Percentiles rank a stretch among this genome's conserved stretches.
phyloP scores from a whole-genome alignment of 2,113 vertebrate species.

The Sula dactylatra region DNA sequence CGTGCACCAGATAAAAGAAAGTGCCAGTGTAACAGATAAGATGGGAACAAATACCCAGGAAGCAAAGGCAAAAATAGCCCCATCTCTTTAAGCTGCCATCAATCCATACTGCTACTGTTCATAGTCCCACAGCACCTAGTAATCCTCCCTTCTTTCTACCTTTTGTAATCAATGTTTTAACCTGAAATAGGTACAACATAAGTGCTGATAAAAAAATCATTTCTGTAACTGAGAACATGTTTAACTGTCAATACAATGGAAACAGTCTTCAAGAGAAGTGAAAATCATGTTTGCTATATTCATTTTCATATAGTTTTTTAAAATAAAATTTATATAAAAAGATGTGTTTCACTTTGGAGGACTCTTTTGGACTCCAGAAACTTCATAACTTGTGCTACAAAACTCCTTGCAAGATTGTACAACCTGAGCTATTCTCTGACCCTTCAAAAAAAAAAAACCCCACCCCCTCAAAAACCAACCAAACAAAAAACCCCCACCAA shows the following conservation, averaged over 20 bases:
- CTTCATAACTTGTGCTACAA: background rate
- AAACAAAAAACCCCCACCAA: too few species aligned
- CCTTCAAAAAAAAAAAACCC: background rate
- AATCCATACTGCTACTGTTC: background rate
- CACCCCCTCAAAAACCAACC: too few species aligned
- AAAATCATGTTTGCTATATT: background rate
- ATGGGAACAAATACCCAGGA: background rate
- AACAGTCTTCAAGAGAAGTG: background rate
- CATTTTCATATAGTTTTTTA: background rate
- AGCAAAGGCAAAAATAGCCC: background rate
- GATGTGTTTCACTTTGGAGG: background rate
- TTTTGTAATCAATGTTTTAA: background rate
- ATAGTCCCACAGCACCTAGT: background rate
- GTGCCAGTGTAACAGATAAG: background rate
- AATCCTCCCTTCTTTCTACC: background rate
- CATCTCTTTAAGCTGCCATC: background rate
- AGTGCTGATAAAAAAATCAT: background rate
- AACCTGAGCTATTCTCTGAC: background rate
- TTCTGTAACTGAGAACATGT: background rate
- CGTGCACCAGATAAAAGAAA: background rate
- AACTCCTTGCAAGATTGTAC: background rate
- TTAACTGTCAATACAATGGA: background rate
- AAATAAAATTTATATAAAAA: background rate
- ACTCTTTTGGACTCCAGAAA: background rate
- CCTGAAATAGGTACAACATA: background rate